phyloP scores from a whole-genome alignment of 2,113 vertebrate genomes.

The Nanorana parkeri region DNA sequence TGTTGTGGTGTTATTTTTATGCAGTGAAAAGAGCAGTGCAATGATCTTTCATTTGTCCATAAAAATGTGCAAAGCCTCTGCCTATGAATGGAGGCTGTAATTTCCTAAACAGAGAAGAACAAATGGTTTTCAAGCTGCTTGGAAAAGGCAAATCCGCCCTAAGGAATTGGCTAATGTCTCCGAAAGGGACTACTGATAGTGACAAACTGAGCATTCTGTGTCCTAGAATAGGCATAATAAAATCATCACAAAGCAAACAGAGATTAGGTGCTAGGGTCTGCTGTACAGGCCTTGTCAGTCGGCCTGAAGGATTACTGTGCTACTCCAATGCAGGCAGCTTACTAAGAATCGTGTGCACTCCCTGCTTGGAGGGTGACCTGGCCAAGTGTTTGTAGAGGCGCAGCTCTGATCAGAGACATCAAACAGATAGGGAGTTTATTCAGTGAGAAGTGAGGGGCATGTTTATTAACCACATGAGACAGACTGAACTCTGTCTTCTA shows the following conservation, averaged over 20 bases:
- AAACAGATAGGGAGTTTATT: slow-evolving; percentile 37
- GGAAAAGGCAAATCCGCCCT: background rate
- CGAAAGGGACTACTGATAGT: slow-evolving; percentile 53
- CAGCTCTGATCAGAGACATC: slow-evolving; percentile 51
- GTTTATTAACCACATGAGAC: slow-evolving; percentile 44
- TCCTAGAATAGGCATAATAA: slow-evolving; percentile 58
- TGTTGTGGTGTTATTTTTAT: slow-evolving; percentile 12
- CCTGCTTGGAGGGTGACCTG: slow-evolving; percentile 4
- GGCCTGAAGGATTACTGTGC: slow-evolving; percentile 7
- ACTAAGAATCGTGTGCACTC: background rate
- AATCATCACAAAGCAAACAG: slow-evolving; percentile 60
- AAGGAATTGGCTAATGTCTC: slow-evolving; percentile 58
- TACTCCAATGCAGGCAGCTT: background rate
- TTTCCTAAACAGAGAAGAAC: slow-evolving; percentile 11
- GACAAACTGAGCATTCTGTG: slow-evolving; percentile 49
- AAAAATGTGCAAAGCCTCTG: background rate
- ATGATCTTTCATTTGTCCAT: background rate
- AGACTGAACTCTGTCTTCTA: slow-evolving; percentile 48
- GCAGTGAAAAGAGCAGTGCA: background rate
- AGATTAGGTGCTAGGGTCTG: slow-evolving; percentile 50
- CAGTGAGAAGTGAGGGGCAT: slow-evolving; percentile 24
- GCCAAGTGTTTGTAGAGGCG: slow-evolving; percentile 55
- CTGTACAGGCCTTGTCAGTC: slow-evolving; percentile 44
- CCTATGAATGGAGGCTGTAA: slow-evolving; percentile 6
- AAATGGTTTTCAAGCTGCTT: slow-evolving; percentile 23